Evolutionary conservation across 2,797 vertebrate species (phyloP).

Genomic region (Pampus argenteus): DNA sequence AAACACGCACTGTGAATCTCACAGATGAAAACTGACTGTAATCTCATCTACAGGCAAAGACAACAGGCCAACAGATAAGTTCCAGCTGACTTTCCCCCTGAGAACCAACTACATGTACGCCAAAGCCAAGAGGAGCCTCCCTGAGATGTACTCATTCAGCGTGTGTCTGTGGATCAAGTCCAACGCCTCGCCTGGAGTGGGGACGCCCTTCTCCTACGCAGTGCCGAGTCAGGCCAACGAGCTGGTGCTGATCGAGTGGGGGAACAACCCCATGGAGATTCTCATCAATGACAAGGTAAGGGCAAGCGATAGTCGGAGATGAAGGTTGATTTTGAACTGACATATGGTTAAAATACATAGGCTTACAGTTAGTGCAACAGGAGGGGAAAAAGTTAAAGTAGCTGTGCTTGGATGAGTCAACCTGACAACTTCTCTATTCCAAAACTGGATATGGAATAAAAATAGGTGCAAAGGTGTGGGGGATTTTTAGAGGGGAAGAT

Average conservation of each 20-base stretch:
- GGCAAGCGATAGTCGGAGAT: not conserved
- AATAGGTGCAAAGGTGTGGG: constrained; percentile 35
- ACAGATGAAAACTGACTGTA: not conserved
- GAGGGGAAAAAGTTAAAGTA: not conserved
- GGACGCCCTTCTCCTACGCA: constrained; percentile 96
- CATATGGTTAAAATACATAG: not conserved
- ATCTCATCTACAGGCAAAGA: constrained; percentile 87
- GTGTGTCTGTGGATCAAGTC: constrained; percentile 98
- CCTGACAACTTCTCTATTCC: constrained; percentile 4
- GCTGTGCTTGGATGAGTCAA: constrained; percentile 22
- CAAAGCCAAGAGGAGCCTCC: constrained; percentile 95
- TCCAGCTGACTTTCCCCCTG: constrained; percentile 95
- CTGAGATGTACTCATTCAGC: constrained; percentile 97
- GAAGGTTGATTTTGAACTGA: not conserved
- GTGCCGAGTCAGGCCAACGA: constrained; percentile 96
- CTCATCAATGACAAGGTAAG: constrained; percentile 97
- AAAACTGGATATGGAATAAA: constrained; percentile 24
- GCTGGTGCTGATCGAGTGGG: constrained; percentile 97
- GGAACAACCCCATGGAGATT: constrained; percentile 98
- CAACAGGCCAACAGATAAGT: constrained; percentile 89
- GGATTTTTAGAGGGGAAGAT: constrained; percentile 17
- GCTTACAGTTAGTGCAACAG: not conserved
- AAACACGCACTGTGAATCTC: not conserved
- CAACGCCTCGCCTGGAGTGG: constrained; percentile 93
- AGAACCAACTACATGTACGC: constrained; percentile 99